Conservation (phyloP, 1,140 invertebrate genomes). For the Alviniconcha marisindica region DNA sequence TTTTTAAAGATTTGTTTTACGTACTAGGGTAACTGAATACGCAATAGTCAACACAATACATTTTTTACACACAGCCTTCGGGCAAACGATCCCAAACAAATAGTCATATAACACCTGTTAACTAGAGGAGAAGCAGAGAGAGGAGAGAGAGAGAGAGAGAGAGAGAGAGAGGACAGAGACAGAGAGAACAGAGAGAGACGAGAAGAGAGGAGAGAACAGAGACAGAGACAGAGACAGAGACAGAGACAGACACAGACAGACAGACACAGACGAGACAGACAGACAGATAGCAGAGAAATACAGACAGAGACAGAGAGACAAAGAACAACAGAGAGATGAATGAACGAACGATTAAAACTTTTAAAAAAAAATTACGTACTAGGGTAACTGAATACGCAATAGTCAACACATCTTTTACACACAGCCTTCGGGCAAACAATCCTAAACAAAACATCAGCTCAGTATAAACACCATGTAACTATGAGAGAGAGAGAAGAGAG, state of each 20-base stretch:
- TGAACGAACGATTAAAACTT: neutral
- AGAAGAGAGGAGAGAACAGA: neutral
- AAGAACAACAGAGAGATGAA: no score
- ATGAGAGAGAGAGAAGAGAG: neutral
- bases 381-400: no score
- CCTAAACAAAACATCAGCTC: neutral
- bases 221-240: conserved; percentile 1
- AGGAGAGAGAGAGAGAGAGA: conserved; percentile 1
- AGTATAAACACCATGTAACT: neutral
- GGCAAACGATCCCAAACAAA: no score
- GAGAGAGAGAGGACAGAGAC: neutral
- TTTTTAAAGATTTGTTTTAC: no score
- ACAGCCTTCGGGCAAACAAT: neutral
- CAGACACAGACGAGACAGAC: neutral
- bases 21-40: neutral
- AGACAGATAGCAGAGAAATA: neutral
- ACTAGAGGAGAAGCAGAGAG: neutral
- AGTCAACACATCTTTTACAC: no score
- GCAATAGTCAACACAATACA: neutral
- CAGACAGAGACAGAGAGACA: no score
- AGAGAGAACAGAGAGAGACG: neutral
- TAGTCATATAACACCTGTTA: no score
- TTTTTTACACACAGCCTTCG: no score
- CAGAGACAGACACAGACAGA: neutral
- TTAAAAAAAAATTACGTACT: no score